Percentiles rank a stretch among this genome's conserved stretches.
phyloP scores from a whole-genome alignment of 2,888 invertebrate genomes.

The Abrostola tripartita region DNA sequence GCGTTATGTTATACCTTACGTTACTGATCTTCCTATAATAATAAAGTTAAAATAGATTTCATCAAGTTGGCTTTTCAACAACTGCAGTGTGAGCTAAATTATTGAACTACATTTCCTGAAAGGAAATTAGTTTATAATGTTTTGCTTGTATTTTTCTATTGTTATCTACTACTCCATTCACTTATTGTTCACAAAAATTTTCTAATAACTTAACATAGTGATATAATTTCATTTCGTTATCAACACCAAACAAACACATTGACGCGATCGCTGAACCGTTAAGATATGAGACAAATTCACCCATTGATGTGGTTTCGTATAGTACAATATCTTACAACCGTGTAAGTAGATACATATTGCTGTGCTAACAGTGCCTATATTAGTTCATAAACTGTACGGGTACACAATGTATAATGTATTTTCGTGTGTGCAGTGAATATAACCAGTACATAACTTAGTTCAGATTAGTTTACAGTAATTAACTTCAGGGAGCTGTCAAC shows the following conservation, averaged over 20 bases:
- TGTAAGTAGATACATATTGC: conserved; percentile 17
- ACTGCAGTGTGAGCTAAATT: too few relatives aligned
- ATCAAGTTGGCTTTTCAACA: too few relatives aligned
- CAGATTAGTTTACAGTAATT: conserved; percentile 20
- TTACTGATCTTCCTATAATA: too few relatives aligned
- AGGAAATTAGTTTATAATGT: too few relatives aligned
- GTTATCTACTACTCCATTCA: conserved; percentile 1
- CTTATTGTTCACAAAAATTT: not conserved
- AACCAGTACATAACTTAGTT: conserved; percentile 6
- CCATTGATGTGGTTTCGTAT: conserved; percentile 41
- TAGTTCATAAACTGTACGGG: conserved; percentile 39
- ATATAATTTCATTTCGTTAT: not conserved
- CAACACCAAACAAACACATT: not conserved
- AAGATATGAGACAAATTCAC: conserved; percentile 24
- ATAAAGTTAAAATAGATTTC: too few relatives aligned
- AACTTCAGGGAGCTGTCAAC: not conserved
- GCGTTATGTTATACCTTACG: conserved; percentile 13
- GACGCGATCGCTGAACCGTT: conserved; percentile 15
- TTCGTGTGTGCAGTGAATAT: not conserved
- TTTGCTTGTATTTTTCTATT: conserved; percentile 32
- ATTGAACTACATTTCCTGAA: too few relatives aligned
- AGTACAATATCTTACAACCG: conserved; percentile 24
- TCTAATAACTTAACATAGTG: too few relatives aligned
- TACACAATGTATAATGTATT: conserved; percentile 23
- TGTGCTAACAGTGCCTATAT: conserved; percentile 21